Conservation (phyloP, 2,888 invertebrate genomes). For the Campoletis raptor region DNA sequence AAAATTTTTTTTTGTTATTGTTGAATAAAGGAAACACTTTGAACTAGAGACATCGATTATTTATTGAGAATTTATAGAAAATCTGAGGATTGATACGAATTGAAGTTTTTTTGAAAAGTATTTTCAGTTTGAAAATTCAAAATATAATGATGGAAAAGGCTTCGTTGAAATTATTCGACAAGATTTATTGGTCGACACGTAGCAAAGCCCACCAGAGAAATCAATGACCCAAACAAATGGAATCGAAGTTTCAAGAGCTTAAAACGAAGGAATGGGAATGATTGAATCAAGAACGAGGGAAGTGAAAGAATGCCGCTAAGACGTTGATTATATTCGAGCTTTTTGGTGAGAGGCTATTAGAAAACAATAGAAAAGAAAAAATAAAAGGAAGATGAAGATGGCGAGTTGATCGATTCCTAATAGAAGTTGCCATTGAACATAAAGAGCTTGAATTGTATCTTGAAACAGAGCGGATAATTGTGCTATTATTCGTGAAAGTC, state of each 20-base stretch:
- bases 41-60: too few relatives aligned
- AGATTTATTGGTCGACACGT: not conserved
- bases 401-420: not conserved
- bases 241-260: not conserved
- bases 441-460: not conserved
- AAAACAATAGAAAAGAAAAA: not conserved
- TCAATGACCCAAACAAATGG: not conserved
- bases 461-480: not conserved
- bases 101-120: too few relatives aligned
- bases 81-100: not conserved
- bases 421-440: not conserved
- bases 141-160: not conserved
- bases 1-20: not conserved
- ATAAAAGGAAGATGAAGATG: not conserved
- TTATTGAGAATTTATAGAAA: not conserved
- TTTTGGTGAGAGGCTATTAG: not conserved
- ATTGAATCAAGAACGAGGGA: not conserved
- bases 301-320: not conserved
- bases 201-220: not conserved
- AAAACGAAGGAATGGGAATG: not conserved
- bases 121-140: not conserved
- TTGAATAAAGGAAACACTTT: not conserved
- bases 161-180: not conserved
- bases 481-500: not conserved
- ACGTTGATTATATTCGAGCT: not conserved